Base-by-base conservation (phyloP, 2,888 invertebrate species). In the Macrosoma leucophasiata region DNA sequence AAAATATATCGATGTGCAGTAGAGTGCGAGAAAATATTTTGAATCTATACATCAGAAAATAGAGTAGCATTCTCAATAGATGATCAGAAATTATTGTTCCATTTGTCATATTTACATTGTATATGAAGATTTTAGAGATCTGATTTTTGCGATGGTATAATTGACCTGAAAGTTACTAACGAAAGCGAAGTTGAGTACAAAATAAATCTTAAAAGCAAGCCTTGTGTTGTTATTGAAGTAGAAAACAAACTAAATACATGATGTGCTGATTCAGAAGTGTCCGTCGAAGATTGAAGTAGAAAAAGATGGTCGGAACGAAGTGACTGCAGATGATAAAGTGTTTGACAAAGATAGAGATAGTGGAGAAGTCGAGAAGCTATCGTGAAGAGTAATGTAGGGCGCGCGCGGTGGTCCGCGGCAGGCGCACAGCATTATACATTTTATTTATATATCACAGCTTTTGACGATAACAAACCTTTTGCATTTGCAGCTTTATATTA, bases 401-500 rank as follows among this genome's bases (percentile, higher is more conserved):
- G 69, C 72, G 68, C 58, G 71, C 74, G 63, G 59, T 47, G 54
- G 29, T 32, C 46, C 67, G 66, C 61, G 65, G 50, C 57, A 59
- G 41, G 57, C 74, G 70, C 69, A 57, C 62, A 54, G 71, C 68
- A 61, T 69, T 66, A 68, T 75, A 72, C 51, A 72, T 65, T 74
- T 68, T 74, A 75, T 71, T 76, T 56, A 65, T 78, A 82, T 84
- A 84, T 84, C 84, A 84, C 84, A 84, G 84, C 82, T 82, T 84
- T 84, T 84, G 84, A 84, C 84, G 84, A 82, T 82, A 78, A 82
- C 79, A 78, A 81, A 82, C 79, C 77, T 81, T 81, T 82, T 82
- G 81, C 84, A 79, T 75, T 81, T 79, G 79, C 73, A 79, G 81
- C 77, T 81, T 75, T 62, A 67, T 64, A n/a, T n/a, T n/a, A 63